Percentiles rank a stretch among this genome's conserved stretches.
These are phyloP conservation scores for Anagyrus pseudococci DNA, from an alignment of 2,888 invertebrate species.

Conservation along the genomic window DNA sequence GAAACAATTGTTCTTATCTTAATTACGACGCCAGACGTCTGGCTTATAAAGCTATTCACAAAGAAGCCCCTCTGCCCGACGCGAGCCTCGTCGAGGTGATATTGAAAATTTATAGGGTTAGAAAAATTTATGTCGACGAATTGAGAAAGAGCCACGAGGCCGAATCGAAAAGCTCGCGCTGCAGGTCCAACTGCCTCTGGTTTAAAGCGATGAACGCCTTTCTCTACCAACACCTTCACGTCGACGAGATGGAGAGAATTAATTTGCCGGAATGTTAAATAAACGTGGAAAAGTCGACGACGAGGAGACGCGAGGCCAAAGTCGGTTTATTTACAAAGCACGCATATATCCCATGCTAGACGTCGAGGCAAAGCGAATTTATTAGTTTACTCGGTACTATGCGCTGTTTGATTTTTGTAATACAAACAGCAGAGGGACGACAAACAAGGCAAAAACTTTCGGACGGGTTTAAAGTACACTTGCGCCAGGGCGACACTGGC, in stretches of 20 bases:
- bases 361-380: constrained; percentile 6
- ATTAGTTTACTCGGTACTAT: too few relatives aligned
- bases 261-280: too few relatives aligned
- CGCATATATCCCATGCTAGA: not conserved
- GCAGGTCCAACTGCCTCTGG: constrained; percentile 41
- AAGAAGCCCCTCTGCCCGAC: constrained; percentile 12
- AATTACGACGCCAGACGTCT: constrained; percentile 40
- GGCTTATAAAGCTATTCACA: constrained; percentile 46
- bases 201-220: constrained; percentile 47
- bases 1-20: constrained; percentile 42
- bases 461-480: too few relatives aligned
- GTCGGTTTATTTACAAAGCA: not conserved
- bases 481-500: too few relatives aligned
- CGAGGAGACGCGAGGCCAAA: not conserved
- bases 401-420: too few relatives aligned
- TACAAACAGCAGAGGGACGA: too few relatives aligned
- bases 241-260: constrained; percentile 44
- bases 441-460: too few relatives aligned
- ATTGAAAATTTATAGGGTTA: constrained; percentile 47
- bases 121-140: constrained; percentile 45
- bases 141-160: constrained; percentile 40
- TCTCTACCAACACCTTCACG: constrained; percentile 45
- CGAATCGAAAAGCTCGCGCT: constrained; percentile 29
- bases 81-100: constrained; percentile 44
- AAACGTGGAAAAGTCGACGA: too few relatives aligned